Percentiles rank a stretch among this genome's conserved stretches.
These are phyloP conservation scores for Pollachius pollachius DNA, from an alignment of 2,113 vertebrate genomes.

Conservation along the genomic window DNA sequence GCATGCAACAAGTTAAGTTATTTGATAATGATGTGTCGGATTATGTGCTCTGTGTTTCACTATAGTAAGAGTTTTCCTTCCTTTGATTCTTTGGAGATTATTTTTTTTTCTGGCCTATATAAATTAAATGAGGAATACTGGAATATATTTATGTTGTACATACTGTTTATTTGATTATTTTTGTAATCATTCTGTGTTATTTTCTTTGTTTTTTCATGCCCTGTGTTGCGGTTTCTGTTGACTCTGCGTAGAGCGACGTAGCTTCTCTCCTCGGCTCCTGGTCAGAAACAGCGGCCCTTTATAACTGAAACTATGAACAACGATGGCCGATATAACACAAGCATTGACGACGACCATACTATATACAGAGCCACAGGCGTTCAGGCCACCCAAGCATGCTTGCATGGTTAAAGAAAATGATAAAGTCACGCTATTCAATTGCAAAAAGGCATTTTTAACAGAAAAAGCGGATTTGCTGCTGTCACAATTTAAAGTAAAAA, in stretches of 20 bases:
- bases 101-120: conserved; percentile 64
- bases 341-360: conserved; percentile 68
- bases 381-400: conserved; percentile 77
- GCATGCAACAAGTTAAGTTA: conserved; percentile 76
- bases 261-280: conserved; percentile 62
- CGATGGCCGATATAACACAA: conserved; percentile 57
- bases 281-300: conserved; percentile 74
- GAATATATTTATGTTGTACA: conserved; percentile 71
- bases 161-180: conserved; percentile 61
- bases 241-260: conserved; percentile 70
- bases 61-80: conserved; percentile 60
- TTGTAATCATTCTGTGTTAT: conserved; percentile 49
- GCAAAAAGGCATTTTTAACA: conserved; percentile 60
- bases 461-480: conserved; percentile 54
- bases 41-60: conserved; percentile 77
- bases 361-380: conserved; percentile 73
- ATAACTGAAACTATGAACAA: conserved; percentile 56
- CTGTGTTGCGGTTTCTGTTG: conserved; percentile 38
- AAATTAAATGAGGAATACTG: conserved; percentile 62
- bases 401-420: conserved; percentile 71
- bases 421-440: conserved; percentile 55
- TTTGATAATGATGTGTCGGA: conserved; percentile 75
- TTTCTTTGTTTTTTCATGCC: conserved; percentile 44
- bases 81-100: conserved; percentile 43
- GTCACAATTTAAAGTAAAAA: conserved; percentile 67